Evolutionary conservation across 2,113 vertebrate species (phyloP), one percentile per base, ranked within the genome.

Genomic region (Jaculus jaculus): DNA sequence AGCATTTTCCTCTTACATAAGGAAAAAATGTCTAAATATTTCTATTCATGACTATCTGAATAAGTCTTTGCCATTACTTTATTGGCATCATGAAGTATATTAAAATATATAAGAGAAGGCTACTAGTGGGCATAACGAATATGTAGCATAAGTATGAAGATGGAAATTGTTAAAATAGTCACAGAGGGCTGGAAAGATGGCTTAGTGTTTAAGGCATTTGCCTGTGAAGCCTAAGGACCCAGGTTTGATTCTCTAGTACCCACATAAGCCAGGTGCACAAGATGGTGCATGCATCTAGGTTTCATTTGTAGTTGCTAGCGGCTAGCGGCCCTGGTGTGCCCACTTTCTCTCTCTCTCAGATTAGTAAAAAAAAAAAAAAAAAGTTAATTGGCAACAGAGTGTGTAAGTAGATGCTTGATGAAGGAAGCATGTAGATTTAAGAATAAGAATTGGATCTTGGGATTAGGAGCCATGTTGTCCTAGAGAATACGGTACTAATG

Each of bases 341-440:
- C 42, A 47, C 8, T 47, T 8, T 47, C 42, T 47, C 42, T 47
- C 42, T 47, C 42, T 47, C 42, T 47, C 42, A 47, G 8, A 47
- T 47, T 6, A 47, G 42, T 47, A 47, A 47, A 47, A 6, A 47
- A 47, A 47, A 6, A 6, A 6, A 47, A 47, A 47, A 47, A 47
- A 47, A 5, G 5, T 47, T 47, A 92, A 80, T 34, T 71, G 63
- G 17, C 66, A 34, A 66, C 66, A 94, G 63, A 83, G 69, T 75
- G 63, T 32, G 12, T 81, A 69, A 51, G 47, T 87, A 51, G 18
- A 12, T 82, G 17, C 71, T 54, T 79, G 47, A 42, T 86, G 34
- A 96, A 72, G 65, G 26, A 54, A 12, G n/a, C 37, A 86, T 83
- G 32, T 86, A 88, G 90, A 92, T 54, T 15, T 47, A 47, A 92